Evolutionary conservation across 2,113 vertebrate species (phyloP).

Genomic region (Neogobius melanostomus): DNA sequence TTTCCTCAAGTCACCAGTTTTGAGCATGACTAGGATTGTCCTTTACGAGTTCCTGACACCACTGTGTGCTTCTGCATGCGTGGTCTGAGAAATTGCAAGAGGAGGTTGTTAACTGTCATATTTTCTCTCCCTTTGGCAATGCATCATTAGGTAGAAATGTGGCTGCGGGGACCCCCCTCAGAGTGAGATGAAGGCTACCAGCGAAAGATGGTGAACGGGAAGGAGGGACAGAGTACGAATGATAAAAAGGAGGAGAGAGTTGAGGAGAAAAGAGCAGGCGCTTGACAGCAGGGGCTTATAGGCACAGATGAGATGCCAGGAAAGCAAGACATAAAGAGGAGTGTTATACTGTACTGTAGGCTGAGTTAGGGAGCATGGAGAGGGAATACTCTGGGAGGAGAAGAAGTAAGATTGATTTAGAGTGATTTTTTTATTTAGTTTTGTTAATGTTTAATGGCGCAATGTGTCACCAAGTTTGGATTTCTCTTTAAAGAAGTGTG

Average conservation of each 20-base stretch:
- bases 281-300: constrained; percentile 35
- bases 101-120: constrained; percentile 52
- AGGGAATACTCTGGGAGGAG: neutral
- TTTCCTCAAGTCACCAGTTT: constrained; percentile 4
- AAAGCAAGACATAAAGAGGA: constrained; percentile 16
- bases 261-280: constrained; percentile 33
- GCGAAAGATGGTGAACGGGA: constrained; percentile 37
- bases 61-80: neutral
- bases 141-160: constrained; percentile 66
- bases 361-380: neutral
- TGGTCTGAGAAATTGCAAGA: constrained; percentile 18
- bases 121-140: constrained; percentile 46
- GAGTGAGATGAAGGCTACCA: constrained; percentile 46
- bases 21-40: constrained; percentile 13
- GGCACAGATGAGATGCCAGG: constrained; percentile 27
- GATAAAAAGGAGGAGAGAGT: constrained; percentile 36
- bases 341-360: constrained; percentile 7
- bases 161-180: constrained; percentile 38
- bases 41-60: constrained; percentile 6
- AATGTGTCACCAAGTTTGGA: constrained; percentile 5
- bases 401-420: constrained; percentile 3
- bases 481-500: neutral
- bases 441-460: constrained; percentile 18
- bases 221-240: constrained; percentile 25
- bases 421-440: constrained; percentile 19